These are phyloP conservation scores for Sardina pilchardus DNA, from an alignment of 2,113 vertebrate species.

Conservation along the genomic window DNA sequence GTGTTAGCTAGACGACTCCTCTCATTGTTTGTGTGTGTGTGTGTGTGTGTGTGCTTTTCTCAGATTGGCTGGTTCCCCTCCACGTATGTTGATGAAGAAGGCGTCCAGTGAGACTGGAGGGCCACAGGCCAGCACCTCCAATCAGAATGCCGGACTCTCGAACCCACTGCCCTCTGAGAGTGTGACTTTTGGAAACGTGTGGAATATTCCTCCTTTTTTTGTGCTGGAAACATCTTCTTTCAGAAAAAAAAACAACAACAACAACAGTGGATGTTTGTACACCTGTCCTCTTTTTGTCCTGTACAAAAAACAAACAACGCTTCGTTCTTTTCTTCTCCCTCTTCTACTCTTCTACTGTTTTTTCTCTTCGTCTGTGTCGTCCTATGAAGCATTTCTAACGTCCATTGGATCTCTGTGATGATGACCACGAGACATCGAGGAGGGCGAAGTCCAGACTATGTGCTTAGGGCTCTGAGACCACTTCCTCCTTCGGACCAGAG, in stretches of 20 bases:
- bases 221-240: conserved; percentile 62
- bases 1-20: background rate
- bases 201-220: conserved; percentile 42
- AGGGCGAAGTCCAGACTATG: background rate
- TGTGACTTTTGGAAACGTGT: conserved; percentile 55
- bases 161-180: conserved; percentile 62
- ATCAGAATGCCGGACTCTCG: conserved; percentile 53
- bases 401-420: conserved; percentile 59
- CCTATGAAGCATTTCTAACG: conserved; percentile 35
- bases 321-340: background rate
- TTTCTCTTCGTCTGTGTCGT: background rate
- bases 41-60: conserved; percentile 26
- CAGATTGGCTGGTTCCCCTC: conserved; percentile 99
- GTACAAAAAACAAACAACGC: conserved; percentile 65
- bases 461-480: background rate
- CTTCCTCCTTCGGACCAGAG: background rate
- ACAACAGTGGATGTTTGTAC: conserved; percentile 57
- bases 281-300: conserved; percentile 59
- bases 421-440: conserved; percentile 36
- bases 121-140: conserved; percentile 46
- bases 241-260: background rate
- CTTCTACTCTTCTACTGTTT: conserved; percentile 54
- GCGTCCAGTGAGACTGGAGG: conserved; percentile 71
- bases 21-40: conserved; percentile 28
- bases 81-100: conserved; percentile 95